Evolutionary conservation across 2,797 vertebrate genomes (phyloP).

Genomic region (Cyclura pinguis): DNA sequence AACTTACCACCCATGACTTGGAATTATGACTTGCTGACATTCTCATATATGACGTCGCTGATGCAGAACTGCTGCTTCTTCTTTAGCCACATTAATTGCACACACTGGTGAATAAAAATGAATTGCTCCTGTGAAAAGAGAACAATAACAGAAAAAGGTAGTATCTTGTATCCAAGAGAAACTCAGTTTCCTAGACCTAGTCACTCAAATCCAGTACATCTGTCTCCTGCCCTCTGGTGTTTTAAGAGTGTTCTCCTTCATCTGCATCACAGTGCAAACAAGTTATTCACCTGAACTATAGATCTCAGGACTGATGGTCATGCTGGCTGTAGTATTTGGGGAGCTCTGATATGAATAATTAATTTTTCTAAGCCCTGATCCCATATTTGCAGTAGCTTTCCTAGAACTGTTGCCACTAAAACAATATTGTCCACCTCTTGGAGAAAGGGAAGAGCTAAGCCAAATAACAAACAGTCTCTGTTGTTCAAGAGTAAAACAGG

Average conservation of each 20-base stretch:
- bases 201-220: background rate
- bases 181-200: background rate
- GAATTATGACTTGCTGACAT: conserved; percentile 93
- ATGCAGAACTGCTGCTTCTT: conserved; percentile 93
- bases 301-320: too few relatives aligned
- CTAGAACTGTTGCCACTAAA: background rate
- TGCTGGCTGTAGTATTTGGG: background rate
- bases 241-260: background rate
- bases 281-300: background rate
- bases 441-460: too few relatives aligned
- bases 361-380: background rate
- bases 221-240: too few relatives aligned
- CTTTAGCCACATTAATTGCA: conserved; percentile 95
- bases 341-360: background rate
- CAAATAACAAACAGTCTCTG: background rate
- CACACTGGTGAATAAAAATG: conserved; percentile 97
- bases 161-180: background rate
- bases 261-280: background rate
- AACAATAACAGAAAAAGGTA: background rate
- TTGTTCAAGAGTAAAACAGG: background rate
- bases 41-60: conserved; percentile 95
- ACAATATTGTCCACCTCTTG: background rate
- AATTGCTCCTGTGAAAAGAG: conserved; percentile 89
- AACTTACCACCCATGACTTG: conserved; percentile 70
- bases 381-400: background rate